phyloP scores from a whole-genome alignment of 2,113 vertebrate genomes.

The Cercopithecus mona region DNA sequence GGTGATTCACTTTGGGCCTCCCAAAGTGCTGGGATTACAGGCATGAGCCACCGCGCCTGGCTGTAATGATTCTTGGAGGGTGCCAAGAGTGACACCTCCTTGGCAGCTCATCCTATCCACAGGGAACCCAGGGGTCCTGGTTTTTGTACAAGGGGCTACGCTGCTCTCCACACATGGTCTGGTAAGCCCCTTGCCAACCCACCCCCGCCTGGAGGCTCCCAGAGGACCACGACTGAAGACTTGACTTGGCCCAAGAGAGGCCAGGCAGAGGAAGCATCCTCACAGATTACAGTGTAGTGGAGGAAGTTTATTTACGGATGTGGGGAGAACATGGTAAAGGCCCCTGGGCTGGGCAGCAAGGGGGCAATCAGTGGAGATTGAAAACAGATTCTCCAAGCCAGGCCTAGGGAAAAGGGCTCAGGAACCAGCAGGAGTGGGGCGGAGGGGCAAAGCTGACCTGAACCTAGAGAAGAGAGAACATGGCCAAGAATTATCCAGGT shows the following conservation, averaged over 20 bases:
- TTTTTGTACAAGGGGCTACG: neutral
- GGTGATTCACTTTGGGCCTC: too few species aligned
- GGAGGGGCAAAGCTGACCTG: neutral
- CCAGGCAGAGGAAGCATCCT: conserved; percentile 7
- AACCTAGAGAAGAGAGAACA: neutral
- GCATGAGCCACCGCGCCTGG: too few species aligned
- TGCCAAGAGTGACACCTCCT: neutral
- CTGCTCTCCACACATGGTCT: neutral
- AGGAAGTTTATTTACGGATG: conserved; percentile 77
- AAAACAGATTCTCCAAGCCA: conserved; percentile 22
- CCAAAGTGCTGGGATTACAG: too few species aligned
- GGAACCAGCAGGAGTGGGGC: neutral
- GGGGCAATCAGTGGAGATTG: conserved; percentile 57
- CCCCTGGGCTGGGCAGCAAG: conserved; percentile 53
- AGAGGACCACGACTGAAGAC: neutral
- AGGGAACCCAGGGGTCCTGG: neutral
- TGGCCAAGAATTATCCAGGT: neutral
- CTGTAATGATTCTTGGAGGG: too few species aligned
- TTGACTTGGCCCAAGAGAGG: neutral
- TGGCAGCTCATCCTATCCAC: neutral
- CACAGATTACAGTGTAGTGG: conserved; percentile 69
- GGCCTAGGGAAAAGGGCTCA: neutral
- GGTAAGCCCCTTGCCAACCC: neutral
- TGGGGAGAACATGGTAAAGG: conserved; percentile 28
- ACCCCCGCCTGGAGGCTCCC: neutral